Percentiles rank a stretch among this genome's conserved stretches.
phyloP scores from a whole-genome alignment of 2,113 vertebrate genomes.

The Fukomys damarensis region DNA sequence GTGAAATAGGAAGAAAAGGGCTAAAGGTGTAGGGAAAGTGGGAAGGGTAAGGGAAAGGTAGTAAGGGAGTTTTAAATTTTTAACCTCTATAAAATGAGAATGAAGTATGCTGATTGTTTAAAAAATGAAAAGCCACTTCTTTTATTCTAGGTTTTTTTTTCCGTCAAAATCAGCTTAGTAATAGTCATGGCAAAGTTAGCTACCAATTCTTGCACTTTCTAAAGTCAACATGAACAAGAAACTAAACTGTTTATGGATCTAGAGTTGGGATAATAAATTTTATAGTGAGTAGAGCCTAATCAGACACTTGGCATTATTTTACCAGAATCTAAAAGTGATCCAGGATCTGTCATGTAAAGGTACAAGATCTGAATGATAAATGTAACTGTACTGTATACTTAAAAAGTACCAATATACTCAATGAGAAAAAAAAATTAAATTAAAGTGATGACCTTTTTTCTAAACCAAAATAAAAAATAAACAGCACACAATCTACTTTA shows the following conservation, averaged over 20 bases:
- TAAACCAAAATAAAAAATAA: neutral
- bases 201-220: neutral
- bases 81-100: conserved; percentile 4
- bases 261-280: neutral
- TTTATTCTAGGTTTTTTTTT: neutral
- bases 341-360: too few relatives aligned
- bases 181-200: neutral
- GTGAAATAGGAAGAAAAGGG: too few relatives aligned
- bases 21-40: too few relatives aligned
- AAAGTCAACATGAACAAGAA: neutral
- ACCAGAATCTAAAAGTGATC: neutral
- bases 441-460: neutral
- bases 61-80: too few relatives aligned
- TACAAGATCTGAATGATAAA: too few relatives aligned
- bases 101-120: neutral
- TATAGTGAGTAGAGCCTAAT: neutral
- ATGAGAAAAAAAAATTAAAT: too few relatives aligned
- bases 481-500: neutral
- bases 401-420: too few relatives aligned
- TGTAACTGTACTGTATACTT: too few relatives aligned
- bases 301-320: neutral
- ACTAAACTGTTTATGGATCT: neutral
- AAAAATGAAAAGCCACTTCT: neutral
- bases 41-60: too few relatives aligned
- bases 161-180: neutral